Evolutionary conservation across 2,113 vertebrate genomes (phyloP).

Genomic region (Solea solea): DNA sequence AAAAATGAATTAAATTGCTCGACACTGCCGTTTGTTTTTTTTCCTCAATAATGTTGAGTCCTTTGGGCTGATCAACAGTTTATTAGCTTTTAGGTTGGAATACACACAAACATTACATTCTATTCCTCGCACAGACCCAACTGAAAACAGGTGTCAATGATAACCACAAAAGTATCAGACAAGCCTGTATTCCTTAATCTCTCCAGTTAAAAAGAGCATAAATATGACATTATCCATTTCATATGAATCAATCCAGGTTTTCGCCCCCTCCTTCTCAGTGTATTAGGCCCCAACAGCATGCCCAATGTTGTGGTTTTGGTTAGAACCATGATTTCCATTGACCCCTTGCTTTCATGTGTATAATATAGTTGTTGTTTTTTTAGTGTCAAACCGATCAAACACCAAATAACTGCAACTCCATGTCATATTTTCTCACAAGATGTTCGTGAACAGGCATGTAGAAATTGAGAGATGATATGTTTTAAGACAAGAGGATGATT

Average conservation of each 20-base stretch:
- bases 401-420: conserved; percentile 12
- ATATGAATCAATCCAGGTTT: neutral
- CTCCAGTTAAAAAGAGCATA: conserved; percentile 21
- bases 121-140: neutral
- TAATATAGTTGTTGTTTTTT: conserved; percentile 3
- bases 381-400: conserved; percentile 3
- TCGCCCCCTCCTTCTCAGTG: neutral
- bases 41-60: conserved; percentile 34
- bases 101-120: conserved; percentile 36
- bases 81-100: conserved; percentile 48
- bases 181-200: neutral
- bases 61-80: conserved; percentile 40
- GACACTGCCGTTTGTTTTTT: neutral
- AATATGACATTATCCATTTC: neutral
- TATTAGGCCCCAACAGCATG: neutral
- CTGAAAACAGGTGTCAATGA: conserved; percentile 5
- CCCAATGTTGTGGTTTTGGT: conserved; percentile 19
- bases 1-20: too few species aligned
- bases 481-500: conserved; percentile 14
- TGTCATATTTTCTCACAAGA: conserved; percentile 1
- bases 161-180: conserved; percentile 1
- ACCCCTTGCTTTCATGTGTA: conserved; percentile 6
- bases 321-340: neutral
- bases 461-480: conserved; percentile 9
- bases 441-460: conserved; percentile 13